Evolutionary conservation across 1,140 invertebrate species (phyloP).

Genomic region (Harpegnathos saltator): DNA sequence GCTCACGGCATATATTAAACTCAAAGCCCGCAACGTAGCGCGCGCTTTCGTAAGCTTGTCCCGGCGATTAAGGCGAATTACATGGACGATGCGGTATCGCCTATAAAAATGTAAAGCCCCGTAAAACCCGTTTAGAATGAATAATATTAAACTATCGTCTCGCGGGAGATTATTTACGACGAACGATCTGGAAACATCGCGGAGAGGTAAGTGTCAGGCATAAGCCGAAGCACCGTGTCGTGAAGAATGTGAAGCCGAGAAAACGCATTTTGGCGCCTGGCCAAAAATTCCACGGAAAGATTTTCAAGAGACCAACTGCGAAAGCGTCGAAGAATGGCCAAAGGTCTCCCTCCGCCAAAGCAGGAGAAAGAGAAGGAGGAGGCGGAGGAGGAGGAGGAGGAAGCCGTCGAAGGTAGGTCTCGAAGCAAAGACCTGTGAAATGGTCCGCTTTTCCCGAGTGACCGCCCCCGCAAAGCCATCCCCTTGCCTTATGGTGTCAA

Average conservation of each 20-base stretch:
- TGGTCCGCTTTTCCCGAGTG: conserved; percentile 63
- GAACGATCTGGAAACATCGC: background rate
- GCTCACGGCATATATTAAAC: conserved; percentile 61
- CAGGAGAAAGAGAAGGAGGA: too few species aligned
- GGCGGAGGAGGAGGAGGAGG: too few species aligned
- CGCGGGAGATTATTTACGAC: conserved; percentile 17
- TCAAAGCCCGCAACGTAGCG: conserved; percentile 50
- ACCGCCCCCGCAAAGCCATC: conserved; percentile 49
- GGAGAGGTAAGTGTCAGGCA: background rate
- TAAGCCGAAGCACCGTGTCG: background rate
- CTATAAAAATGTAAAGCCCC: conserved; percentile 29
- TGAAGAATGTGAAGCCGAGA: background rate
- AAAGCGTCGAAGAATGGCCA: background rate
- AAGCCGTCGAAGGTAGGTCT: conserved; percentile 45
- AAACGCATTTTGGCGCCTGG: background rate
- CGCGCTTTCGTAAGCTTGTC: conserved; percentile 52
- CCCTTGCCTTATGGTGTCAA: conserved; percentile 15
- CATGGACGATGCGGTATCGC: conserved; percentile 25
- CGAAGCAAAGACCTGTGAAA: conserved; percentile 64
- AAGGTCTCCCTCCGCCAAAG: background rate
- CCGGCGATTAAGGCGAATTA: conserved; percentile 56
- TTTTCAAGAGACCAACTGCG: background rate
- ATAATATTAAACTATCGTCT: conserved; percentile 28
- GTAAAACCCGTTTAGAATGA: background rate
- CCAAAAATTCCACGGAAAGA: background rate